Evolutionary conservation across 2,797 vertebrate species (phyloP).

Genomic region (Cirrhinus molitorella): DNA sequence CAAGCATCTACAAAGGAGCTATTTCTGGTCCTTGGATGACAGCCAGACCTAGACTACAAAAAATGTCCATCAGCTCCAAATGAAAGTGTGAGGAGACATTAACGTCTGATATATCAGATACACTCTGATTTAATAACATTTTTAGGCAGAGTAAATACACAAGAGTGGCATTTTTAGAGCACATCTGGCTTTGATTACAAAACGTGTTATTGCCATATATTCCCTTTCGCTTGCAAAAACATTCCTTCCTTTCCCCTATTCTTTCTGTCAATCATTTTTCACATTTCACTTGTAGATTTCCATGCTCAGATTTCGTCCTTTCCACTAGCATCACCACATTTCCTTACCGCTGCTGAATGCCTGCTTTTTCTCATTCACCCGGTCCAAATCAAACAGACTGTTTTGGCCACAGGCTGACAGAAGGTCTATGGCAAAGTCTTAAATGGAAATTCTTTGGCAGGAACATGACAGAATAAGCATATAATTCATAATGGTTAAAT

Average conservation of each 20-base stretch:
- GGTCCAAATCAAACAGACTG: slow-evolving; percentile 79
- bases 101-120: slow-evolving; percentile 25
- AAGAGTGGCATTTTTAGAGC: slow-evolving; percentile 49
- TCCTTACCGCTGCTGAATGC: slow-evolving; percentile 73
- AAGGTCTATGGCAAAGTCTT: slow-evolving; percentile 72
- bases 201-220: slow-evolving; percentile 66
- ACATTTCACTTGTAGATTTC: slow-evolving; percentile 59
- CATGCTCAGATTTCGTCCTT: slow-evolving; percentile 55
- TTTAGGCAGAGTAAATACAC: slow-evolving; percentile 41
- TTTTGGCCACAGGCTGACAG: slow-evolving; percentile 68
- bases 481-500: slow-evolving; percentile 58
- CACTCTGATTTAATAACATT: slow-evolving; percentile 29
- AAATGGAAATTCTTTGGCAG: slow-evolving; percentile 80
- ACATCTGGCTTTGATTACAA: slow-evolving; percentile 72
- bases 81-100: slow-evolving; percentile 45
- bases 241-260: slow-evolving; percentile 44
- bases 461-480: slow-evolving; percentile 75
- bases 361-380: slow-evolving; percentile 77
- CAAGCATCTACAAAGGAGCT: slow-evolving; percentile 46
- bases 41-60: slow-evolving; percentile 46
- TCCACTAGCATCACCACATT: slow-evolving; percentile 67
- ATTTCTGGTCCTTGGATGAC: slow-evolving; percentile 67
- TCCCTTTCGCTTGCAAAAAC: slow-evolving; percentile 67
- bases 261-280: slow-evolving; percentile 50
- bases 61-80: slow-evolving; percentile 36